Evolutionary conservation across 2,888 invertebrate species (phyloP).

Genomic region (Corythucha ciliata): DNA sequence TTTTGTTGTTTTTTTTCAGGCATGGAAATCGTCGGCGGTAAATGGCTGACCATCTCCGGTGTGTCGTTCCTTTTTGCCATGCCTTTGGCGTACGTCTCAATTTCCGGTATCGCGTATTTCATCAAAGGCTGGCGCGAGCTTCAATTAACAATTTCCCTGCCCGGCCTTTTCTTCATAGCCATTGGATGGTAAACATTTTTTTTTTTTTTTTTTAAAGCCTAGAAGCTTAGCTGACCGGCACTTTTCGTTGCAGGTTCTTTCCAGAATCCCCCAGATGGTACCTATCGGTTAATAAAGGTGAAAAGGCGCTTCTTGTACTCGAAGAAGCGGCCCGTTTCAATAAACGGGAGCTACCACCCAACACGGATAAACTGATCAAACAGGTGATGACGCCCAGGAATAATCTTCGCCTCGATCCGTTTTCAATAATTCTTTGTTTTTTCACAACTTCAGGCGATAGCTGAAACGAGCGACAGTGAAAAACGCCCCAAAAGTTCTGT

Average conservation of each 20-base stretch:
- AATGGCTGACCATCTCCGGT: conserved; percentile 70
- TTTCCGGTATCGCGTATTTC: conserved; percentile 60
- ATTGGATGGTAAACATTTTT: conserved; percentile 46
- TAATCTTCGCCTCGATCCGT: neutral
- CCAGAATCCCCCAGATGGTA: conserved; percentile 77
- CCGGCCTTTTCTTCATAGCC: conserved; percentile 56
- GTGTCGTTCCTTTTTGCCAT: conserved; percentile 72
- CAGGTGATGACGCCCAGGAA: conserved; percentile 39
- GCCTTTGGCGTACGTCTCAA: conserved; percentile 63
- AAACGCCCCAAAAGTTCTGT: no score
- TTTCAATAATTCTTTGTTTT: conserved; percentile 1
- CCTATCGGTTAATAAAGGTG: conserved; percentile 59
- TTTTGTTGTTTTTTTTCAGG: conserved; percentile 40
- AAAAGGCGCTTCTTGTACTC: conserved; percentile 57
- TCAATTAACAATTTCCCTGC: conserved; percentile 62
- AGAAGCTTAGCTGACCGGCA: neutral
- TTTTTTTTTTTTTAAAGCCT: neutral
- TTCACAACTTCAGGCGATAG: conserved; percentile 13
- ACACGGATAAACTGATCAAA: conserved; percentile 59
- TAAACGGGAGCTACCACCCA: conserved; percentile 53
- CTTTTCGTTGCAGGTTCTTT: conserved; percentile 50
- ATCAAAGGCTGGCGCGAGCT: conserved; percentile 63
- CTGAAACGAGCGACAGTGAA: conserved; percentile 21
- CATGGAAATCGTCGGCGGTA: conserved; percentile 67
- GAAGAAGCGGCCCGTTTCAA: conserved; percentile 58